Evolutionary conservation across 1,140 invertebrate species (phyloP).

Genomic region (Antheraea pernyi): DNA sequence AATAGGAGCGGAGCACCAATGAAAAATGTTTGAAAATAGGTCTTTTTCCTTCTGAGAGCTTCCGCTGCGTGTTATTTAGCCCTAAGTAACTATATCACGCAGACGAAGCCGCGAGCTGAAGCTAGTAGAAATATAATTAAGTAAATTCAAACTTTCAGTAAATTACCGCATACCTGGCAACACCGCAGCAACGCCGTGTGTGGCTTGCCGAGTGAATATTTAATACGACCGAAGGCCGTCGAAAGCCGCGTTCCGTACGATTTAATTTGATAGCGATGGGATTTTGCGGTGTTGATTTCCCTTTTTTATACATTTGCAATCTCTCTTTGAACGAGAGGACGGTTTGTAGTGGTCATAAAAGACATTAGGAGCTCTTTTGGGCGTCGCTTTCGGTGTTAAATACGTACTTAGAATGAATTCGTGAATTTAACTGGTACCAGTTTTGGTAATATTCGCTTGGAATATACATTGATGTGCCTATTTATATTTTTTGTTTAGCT

Average conservation of each 20-base stretch:
- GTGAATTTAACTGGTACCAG: neutral
- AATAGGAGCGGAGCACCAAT: too few species aligned
- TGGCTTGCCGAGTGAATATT: slow-evolving; percentile 39
- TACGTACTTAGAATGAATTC: neutral
- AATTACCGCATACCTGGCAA: neutral
- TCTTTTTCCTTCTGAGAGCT: too few species aligned
- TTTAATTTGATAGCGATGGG: slow-evolving; percentile 39
- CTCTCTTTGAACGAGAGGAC: neutral
- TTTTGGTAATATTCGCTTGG: neutral
- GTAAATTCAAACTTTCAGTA: neutral
- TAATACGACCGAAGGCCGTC: slow-evolving; percentile 28
- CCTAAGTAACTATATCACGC: too few species aligned
- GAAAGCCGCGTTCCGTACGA: slow-evolving; percentile 14
- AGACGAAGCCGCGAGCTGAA: too few species aligned
- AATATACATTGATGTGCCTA: neutral
- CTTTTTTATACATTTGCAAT: slow-evolving; percentile 15
- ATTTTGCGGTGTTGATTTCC: slow-evolving; percentile 20
- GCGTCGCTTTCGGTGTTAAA: neutral
- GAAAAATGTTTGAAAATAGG: too few species aligned
- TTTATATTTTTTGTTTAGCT: too few species aligned
- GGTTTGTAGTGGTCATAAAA: slow-evolving; percentile 1
- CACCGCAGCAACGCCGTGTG: slow-evolving; percentile 13
- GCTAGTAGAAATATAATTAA: neutral
- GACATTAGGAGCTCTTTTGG: neutral
- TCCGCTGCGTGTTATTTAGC: too few species aligned